These are phyloP conservation scores for Drosophila tripunctata DNA, from an alignment of 2,888 invertebrate species.

Conservation along the genomic window DNA sequence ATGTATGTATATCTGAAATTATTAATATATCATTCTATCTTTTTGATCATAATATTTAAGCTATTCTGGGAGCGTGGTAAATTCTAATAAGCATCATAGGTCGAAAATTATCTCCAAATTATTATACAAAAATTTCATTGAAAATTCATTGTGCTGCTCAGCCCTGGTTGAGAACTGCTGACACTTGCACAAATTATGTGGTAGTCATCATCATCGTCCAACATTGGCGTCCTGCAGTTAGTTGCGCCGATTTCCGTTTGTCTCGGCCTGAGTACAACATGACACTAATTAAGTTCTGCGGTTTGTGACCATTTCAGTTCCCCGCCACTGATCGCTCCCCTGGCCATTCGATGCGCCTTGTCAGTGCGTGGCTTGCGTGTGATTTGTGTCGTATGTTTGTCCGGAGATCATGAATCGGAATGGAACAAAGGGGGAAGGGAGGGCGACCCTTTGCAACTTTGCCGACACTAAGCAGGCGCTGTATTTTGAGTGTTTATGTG, in stretches of 20 bases:
- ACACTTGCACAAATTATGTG: conserved; percentile 61
- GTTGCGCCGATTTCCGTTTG: conserved; percentile 71
- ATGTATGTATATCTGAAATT: no score
- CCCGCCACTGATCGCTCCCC: not conserved
- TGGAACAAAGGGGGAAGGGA: not conserved
- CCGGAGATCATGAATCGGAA: not conserved
- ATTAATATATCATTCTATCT: no score
- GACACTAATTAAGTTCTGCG: conserved; percentile 81
- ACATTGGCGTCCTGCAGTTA: conserved; percentile 70
- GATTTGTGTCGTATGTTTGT: conserved; percentile 68
- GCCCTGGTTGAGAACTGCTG: conserved; percentile 33
- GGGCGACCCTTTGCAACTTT: conserved; percentile 59
- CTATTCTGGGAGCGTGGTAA: no score
- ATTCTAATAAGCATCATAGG: no score
- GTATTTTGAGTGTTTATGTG: not conserved
- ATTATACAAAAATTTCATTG: no score
- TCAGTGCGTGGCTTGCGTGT: conserved; percentile 58
- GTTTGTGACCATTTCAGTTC: conserved; percentile 44
- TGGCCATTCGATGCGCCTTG: conserved; percentile 18
- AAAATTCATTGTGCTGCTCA: not conserved
- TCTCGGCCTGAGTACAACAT: conserved; percentile 69
- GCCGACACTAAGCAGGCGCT: conserved; percentile 55
- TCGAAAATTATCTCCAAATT: no score
- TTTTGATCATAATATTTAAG: no score
- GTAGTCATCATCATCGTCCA: conserved; percentile 46